phyloP scores from a whole-genome alignment of 2,113 vertebrate species.

The Opisthocomus hoazin region DNA sequence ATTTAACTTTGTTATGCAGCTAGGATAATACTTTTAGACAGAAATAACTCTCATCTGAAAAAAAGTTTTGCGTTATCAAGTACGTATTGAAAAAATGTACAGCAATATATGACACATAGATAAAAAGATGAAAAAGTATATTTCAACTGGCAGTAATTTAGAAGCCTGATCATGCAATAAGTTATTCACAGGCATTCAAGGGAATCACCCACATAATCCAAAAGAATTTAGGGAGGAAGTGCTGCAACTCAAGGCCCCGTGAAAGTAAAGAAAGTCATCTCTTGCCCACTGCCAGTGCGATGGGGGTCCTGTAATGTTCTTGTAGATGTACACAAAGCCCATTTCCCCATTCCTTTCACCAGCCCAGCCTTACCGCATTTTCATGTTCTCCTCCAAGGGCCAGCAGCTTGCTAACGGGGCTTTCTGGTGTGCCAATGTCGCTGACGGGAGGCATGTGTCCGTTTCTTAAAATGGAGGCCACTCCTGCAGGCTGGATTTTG shows the following conservation, averaged over 20 bases:
- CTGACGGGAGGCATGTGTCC: slow-evolving; percentile 73
- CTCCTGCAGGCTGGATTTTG: slow-evolving; percentile 66
- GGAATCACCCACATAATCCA: not conserved
- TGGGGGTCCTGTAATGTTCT: accelerated
- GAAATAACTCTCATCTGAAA: not conserved
- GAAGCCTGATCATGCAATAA: not conserved
- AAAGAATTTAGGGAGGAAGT: not conserved
- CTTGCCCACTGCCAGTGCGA: not conserved
- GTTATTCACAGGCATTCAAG: not conserved
- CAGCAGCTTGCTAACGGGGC: slow-evolving; percentile 78
- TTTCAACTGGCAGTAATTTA: not conserved
- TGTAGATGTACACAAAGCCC: not conserved
- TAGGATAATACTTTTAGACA: not conserved
- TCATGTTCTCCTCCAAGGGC: slow-evolving; percentile 76
- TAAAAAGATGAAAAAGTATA: not conserved
- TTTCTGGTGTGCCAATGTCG: slow-evolving; percentile 69
- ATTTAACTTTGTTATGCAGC: not conserved
- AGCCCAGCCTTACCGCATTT: slow-evolving; percentile 71
- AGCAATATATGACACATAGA: not conserved
- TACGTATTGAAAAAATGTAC: not conserved
- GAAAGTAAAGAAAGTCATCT: not conserved
- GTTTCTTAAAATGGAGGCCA: slow-evolving; percentile 73
- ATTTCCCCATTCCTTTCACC: not conserved
- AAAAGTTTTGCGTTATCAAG: not conserved
- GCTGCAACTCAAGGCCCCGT: not conserved